phyloP scores from a whole-genome alignment of 2,113 vertebrate genomes.

The Zosterops japonicus region DNA sequence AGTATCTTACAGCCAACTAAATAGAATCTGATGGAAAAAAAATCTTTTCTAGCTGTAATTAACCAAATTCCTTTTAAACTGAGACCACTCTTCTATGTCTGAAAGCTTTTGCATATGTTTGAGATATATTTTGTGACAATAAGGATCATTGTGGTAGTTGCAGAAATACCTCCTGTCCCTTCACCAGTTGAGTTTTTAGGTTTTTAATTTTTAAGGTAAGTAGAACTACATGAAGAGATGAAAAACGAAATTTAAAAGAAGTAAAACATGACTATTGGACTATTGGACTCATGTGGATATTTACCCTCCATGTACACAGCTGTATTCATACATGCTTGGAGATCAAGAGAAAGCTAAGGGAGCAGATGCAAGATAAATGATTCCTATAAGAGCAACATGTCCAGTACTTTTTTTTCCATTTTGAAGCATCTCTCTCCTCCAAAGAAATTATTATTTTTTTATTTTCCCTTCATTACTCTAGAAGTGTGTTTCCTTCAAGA shows the following conservation, averaged over 20 bases:
- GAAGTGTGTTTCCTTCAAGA: background rate
- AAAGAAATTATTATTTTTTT: background rate
- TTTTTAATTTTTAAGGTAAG: background rate
- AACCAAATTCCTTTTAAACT: background rate
- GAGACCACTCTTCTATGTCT: background rate
- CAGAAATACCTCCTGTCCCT: background rate
- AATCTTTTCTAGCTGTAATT: background rate
- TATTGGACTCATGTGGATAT: background rate
- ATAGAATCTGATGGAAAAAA: background rate
- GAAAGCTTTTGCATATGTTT: background rate
- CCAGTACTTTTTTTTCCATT: background rate
- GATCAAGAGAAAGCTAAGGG: background rate
- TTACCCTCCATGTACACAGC: background rate
- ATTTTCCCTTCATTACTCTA: background rate
- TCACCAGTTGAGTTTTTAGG: background rate
- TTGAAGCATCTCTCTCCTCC: background rate
- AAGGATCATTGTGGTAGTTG: background rate
- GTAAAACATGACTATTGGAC: background rate
- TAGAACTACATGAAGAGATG: background rate
- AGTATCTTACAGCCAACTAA: background rate
- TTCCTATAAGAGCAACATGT: background rate
- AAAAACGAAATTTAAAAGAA: background rate
- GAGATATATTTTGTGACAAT: background rate
- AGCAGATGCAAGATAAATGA: background rate
- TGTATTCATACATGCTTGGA: background rate